Evolutionary conservation across 2,888 invertebrate genomes (phyloP).

Genomic region (Graphium colonna): DNA sequence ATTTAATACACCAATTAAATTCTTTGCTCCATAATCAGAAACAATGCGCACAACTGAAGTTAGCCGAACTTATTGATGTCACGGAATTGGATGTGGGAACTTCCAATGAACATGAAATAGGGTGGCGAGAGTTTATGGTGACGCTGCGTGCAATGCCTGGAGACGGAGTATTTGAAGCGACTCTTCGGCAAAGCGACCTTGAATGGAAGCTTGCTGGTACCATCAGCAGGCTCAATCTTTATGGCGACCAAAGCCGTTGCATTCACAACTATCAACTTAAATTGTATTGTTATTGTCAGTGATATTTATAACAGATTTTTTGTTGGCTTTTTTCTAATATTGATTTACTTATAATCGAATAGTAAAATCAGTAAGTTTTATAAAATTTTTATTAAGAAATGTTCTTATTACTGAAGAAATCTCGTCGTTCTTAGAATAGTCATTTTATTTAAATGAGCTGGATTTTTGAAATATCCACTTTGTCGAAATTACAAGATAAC

Average conservation of each 20-base stretch:
- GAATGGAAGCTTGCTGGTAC: constrained; percentile 81
- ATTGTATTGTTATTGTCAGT: constrained; percentile 85
- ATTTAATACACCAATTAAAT: constrained; percentile 83
- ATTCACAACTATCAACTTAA: constrained; percentile 83
- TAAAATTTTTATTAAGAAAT: neutral
- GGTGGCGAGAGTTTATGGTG: constrained; percentile 78
- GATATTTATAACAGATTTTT: constrained; percentile 3
- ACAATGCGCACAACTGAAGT: constrained; percentile 81
- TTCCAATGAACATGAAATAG: constrained; percentile 34
- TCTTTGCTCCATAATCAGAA: constrained; percentile 75
- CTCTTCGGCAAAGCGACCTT: constrained; percentile 62
- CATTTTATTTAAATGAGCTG: too few relatives aligned
- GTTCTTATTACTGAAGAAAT: too few relatives aligned
- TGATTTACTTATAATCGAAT: neutral
- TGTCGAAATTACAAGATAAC: too few relatives aligned
- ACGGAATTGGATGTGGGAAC: constrained; percentile 78
- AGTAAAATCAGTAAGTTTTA: neutral
- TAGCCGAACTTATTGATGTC: constrained; percentile 54
- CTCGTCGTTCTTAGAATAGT: too few relatives aligned
- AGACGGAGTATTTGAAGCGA: constrained; percentile 86
- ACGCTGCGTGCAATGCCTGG: constrained; percentile 82
- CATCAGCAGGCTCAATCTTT: constrained; percentile 86
- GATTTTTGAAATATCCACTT: too few relatives aligned
- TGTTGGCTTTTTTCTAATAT: constrained; percentile 6
- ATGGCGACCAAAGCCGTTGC: constrained; percentile 86